Base-by-base conservation (phyloP, 2,888 invertebrate species). In the Drosophila koepferae region DNA sequence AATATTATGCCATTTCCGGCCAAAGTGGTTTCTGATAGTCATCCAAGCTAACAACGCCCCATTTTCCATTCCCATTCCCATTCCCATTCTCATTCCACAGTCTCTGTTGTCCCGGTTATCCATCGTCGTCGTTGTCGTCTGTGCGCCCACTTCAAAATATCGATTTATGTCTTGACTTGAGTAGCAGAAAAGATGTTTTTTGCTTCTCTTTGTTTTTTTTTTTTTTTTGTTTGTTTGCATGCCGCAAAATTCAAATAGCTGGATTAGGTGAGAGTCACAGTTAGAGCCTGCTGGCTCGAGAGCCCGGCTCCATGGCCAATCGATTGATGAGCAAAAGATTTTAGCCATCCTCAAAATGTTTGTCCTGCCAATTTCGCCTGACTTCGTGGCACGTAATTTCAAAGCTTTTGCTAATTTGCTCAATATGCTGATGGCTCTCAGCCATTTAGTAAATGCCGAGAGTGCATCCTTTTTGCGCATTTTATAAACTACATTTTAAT, bases 1-100 rank as follows among this genome's bases (percentile, higher is more conserved):
- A 83, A 83, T 83, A 83, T 83, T 83, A 80, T 83, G 83, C 78
- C 75, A 83, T 83, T 82, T 84, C 84, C 71, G 75, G 75, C 75
- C 74, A 84, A 83, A 83, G 83, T 83, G 83, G 84, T 84, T 83
- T 84, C 78, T 83, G 83, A 83, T 83, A 84, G 84, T 84, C 84
- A 82, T 82, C 72, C 74, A 77, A 69, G 28, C 80, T 63, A 70
- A 74, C 75, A 63, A 49, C 66, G 63, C 36, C 20, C 31, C 34
- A 8, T 8, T 31, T 40, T 16, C 55, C 40, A 31, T 16, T 23
- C 20, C 16, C 31, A 31, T 31, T 10, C 51, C 18, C 53, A 38
- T 2, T 8, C 20, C 20, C 20, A 20, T 20, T 20, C 20, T n/a
- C n/a, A n/a, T n/a, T n/a, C 49, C 49, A 5, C 28, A 49, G 10